Conservation (phyloP, 2,797 vertebrate genomes). For the Euphonia xanthogaster region DNA sequence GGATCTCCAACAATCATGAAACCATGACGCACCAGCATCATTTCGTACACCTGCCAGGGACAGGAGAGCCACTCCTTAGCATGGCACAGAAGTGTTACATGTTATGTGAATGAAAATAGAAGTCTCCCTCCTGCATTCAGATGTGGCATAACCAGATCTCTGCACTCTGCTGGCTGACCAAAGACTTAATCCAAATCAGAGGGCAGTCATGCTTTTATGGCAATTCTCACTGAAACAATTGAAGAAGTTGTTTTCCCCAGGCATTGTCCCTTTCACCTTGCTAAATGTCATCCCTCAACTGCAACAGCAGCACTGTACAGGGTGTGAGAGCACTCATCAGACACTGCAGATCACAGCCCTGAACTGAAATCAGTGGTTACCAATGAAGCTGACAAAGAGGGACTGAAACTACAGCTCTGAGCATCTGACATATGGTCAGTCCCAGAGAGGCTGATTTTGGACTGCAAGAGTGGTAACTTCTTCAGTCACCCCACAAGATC, state of each 20-base stretch:
- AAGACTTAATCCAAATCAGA: not conserved
- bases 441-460: not conserved
- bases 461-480: not conserved
- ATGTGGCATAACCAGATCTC: not conserved
- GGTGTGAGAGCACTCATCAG: not conserved
- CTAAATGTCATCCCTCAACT: not conserved
- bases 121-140: not conserved
- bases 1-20: conserved; percentile 95
- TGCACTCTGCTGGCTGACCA: not conserved
- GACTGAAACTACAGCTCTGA: not conserved
- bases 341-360: not conserved
- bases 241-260: not conserved
- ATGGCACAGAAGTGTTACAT: not conserved
- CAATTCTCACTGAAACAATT: not conserved
- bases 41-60: conserved; percentile 87
- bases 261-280: not conserved
- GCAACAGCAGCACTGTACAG: not conserved
- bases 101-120: not conserved
- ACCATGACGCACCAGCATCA: conserved; percentile 94
- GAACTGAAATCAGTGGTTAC: not conserved
- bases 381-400: not conserved
- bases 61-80: not conserved
- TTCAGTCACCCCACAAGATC: not conserved
- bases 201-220: not conserved
- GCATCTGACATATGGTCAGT: not conserved